Evolutionary conservation across 1,140 invertebrate genomes (phyloP).

Genomic region (Drosophila kikkawai): DNA sequence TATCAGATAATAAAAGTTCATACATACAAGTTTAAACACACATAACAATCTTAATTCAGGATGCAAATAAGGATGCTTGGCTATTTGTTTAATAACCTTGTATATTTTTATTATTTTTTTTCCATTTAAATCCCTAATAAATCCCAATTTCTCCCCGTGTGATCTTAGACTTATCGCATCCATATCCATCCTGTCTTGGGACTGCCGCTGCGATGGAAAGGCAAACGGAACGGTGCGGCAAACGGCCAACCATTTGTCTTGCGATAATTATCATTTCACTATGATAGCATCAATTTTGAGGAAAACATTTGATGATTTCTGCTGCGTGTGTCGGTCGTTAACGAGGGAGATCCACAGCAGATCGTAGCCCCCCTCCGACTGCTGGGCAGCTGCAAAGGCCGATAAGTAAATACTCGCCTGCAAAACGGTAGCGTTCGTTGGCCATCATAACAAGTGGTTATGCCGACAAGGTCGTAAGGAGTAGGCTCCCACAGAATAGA

Average conservation of each 20-base stretch:
- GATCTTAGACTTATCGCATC: neutral
- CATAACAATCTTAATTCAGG: too few species aligned
- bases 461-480: conserved; percentile 36
- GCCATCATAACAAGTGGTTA: conserved; percentile 25
- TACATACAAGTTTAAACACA: too few species aligned
- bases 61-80: neutral
- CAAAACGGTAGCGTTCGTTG: conserved; percentile 66
- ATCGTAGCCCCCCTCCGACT: neutral
- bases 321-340: conserved; percentile 79
- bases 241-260: conserved; percentile 75
- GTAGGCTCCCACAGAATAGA: neutral
- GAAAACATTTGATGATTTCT: conserved; percentile 80
- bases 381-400: conserved; percentile 54
- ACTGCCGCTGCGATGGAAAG: conserved; percentile 44
- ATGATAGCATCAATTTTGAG: conserved; percentile 80
- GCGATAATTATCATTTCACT: conserved; percentile 82
- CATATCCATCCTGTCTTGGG: conserved; percentile 14
- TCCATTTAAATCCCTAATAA: neutral
- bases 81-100: too few species aligned
- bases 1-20: too few species aligned
- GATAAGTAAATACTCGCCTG: conserved; percentile 73
- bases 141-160: neutral
- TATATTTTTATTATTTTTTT: neutral
- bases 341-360: conserved; percentile 45
- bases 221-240: conserved; percentile 36